Evolutionary conservation across 2,113 vertebrate species (phyloP), one percentile per base, ranked within the genome.

Genomic region (Ptyas mucosa): DNA sequence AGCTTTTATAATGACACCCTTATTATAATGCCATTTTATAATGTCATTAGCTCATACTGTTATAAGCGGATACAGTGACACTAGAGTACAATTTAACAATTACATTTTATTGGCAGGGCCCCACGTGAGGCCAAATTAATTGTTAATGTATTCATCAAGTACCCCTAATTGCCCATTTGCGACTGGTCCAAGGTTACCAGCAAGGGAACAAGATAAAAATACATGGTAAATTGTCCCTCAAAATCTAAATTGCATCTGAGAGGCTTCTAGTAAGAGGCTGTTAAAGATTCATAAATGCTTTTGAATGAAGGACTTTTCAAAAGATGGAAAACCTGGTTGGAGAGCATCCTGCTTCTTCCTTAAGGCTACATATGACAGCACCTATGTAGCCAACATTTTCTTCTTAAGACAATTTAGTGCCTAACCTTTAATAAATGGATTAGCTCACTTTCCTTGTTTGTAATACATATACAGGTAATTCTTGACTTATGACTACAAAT

Each of bases 341-440:
- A 52, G 43, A 34, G 12, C 2, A 24, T 34, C 26, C 46, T 52
- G 46, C 9, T 69, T 88, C 26, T 69, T 64, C 3, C 10, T 0
- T 46, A 91, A 53, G 0, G 0, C 0, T 43, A 89, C 26, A 15
- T 1, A 69, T 69, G 46, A 5, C 0, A 1, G 34, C 94, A 91
- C 90, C 57, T 26, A 18, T 10, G 15, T n/a, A 93, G 86, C 91
- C 88, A 85, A 0, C 49, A 69, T 93, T 89, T 51, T 87, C 29
- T 57, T 91, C 64, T 87, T 94, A 95, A 95, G 96, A 57, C 92
- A 96, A 96, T 96, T 96, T 95, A 96, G 94, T 95, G 96, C 94
- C 94, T 95, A 95, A 95, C 95, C 96, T 95, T 95, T 94, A 96
- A 94, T 96, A 96, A 96, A 97, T 95, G 93, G 95, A 96, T 96